Conservation (phyloP, 2,888 invertebrate species). For the Drosophila atroscutellata region DNA sequence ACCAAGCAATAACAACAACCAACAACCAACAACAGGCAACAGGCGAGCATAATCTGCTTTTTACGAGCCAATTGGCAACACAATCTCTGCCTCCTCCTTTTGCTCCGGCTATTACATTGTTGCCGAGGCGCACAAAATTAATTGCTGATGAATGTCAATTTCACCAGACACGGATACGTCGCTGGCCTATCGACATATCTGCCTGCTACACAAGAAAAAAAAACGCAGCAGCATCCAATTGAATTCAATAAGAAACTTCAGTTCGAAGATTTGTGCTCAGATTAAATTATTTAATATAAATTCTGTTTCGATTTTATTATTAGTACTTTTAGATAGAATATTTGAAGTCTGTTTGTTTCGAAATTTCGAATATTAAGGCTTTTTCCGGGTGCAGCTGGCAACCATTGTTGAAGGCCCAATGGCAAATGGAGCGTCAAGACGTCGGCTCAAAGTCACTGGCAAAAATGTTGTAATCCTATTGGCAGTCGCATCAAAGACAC, state of each 20-base stretch:
- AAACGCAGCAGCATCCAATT: background rate
- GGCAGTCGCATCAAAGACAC: slow-evolving; percentile 33
- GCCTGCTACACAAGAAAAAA: slow-evolving; percentile 1
- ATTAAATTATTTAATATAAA: background rate
- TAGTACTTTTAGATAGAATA: background rate
- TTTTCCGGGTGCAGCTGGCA: background rate
- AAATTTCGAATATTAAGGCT: background rate
- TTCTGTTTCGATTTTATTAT: background rate
- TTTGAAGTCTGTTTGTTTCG: background rate
- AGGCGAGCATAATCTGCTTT: slow-evolving; percentile 59
- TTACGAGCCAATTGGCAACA: slow-evolving; percentile 82
- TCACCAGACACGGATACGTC: slow-evolving; percentile 32
- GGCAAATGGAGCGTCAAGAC: slow-evolving; percentile 40
- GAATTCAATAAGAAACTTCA: background rate
- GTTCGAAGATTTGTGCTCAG: fast-evolving
- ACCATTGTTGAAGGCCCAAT: slow-evolving; percentile 9
- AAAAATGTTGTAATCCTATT: slow-evolving; percentile 77
- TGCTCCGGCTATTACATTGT: slow-evolving; percentile 70
- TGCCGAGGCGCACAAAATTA: slow-evolving; percentile 83
- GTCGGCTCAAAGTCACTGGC: slow-evolving; percentile 82
- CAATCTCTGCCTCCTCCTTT: slow-evolving; percentile 52
- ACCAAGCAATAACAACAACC: slow-evolving; percentile 20
- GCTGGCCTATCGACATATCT: slow-evolving; percentile 16
- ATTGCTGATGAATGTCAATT: slow-evolving; percentile 83
- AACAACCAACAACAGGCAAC: slow-evolving; percentile 35